Base-by-base conservation (phyloP, 2,797 vertebrate genomes). In the Fistularia tabacaria region DNA sequence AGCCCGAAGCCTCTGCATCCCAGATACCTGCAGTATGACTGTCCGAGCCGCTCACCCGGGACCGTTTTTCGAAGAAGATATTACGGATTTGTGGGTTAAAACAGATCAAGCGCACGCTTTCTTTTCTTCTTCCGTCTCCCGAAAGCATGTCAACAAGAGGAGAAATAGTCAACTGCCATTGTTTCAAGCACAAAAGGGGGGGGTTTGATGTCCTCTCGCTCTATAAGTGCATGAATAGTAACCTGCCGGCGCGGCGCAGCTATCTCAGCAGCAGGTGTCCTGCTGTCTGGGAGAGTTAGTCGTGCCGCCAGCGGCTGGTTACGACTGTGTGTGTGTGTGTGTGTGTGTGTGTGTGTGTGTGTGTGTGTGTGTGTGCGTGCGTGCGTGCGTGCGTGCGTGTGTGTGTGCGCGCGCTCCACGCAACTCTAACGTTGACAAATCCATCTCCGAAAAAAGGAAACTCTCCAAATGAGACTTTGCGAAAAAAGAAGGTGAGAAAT, bases 91-190 rank as follows among this genome's bases (percentile, higher is more conserved):
- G 73, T 55, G 10, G 39, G 39, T 64, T 47, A 53, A 60, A 76
- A 50, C 57, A 75, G 54, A 68, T 56, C 52, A 25, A 59, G 64
- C 54, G 45, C 62, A 59, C 42, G 13, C 49, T 46, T 49, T 65
- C 49, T 12, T 47, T 44, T 68, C 51, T 44, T 38, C 71, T 55
- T 49, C 36, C 62, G 40, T 73, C 38, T 49, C 50, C 57, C 60
- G 73, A 71, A 78, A 85, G 76, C 73, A 75, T 73, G 73, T 76
- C 75, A 84, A 82, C 75, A 66, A 62, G 71, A 52, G 69, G 59
- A 59, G 64, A 79, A 82, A 76, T 73, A 61, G 74, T 69, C 59
- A 51, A 73, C 60, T 43, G 69, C 77, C 64, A 52, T 45, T 2
- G 43, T 66, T 78, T 79, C 51, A 59, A 69, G 37, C 59, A n/a